Conservation (phyloP, 2,888 invertebrate genomes). For the Cotesia congregata region DNA sequence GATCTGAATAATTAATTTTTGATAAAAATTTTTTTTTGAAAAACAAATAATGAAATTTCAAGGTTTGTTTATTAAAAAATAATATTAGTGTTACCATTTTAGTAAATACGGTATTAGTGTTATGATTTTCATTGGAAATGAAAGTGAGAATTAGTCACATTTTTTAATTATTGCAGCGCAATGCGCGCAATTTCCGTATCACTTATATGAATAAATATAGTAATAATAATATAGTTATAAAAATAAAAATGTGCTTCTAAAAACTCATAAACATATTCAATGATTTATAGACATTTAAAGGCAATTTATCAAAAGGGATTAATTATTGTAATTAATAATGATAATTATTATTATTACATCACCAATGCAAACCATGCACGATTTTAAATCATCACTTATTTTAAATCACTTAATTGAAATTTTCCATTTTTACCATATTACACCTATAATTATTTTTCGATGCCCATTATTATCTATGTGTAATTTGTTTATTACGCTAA, state of each 20-base stretch:
- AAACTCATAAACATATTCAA: constrained; percentile 41
- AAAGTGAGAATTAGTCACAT: constrained; percentile 38
- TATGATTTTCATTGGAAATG: constrained; percentile 25
- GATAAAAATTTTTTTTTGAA: background rate
- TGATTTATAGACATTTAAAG: background rate
- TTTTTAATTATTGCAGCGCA: constrained; percentile 45
- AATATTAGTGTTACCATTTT: background rate
- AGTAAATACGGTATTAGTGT: background rate
- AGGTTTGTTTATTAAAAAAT: too few species aligned
- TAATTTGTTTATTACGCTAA: background rate
- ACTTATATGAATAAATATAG: background rate
- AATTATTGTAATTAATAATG: background rate
- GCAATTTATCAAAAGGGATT: background rate
- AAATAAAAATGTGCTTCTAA: constrained; percentile 26
- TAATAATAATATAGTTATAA: background rate
- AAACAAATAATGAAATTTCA: background rate
- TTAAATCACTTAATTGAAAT: background rate
- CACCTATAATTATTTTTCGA: background rate
- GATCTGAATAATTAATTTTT: background rate
- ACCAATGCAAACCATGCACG: background rate
- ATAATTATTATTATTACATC: background rate
- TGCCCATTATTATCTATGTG: background rate
- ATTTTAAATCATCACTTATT: constrained; percentile 1
- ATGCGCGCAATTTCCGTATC: constrained; percentile 44
- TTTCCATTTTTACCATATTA: background rate